Conservation (phyloP, 2,888 invertebrate species). For the Torymus auratus region DNA sequence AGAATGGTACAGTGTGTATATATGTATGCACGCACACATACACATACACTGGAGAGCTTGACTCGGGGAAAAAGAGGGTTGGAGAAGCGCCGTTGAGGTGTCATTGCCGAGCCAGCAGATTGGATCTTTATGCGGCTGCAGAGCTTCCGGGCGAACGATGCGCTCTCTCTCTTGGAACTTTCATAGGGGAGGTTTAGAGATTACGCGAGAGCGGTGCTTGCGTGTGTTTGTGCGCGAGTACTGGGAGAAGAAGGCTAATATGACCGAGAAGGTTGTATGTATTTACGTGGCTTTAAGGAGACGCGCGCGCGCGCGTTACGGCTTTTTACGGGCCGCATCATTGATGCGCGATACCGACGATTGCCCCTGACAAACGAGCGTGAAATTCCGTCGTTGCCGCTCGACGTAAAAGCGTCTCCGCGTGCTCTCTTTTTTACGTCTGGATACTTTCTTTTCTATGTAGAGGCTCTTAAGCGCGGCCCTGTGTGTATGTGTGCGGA, state of each 20-base stretch:
- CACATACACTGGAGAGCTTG: background rate
- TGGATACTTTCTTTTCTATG: too few species aligned
- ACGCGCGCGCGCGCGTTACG: background rate
- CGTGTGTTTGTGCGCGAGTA: too few species aligned
- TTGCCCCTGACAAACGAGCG: slow-evolving; percentile 1
- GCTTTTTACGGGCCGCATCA: background rate
- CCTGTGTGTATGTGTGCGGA: too few species aligned
- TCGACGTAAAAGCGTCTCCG: background rate
- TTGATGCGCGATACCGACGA: background rate
- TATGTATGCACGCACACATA: too few species aligned
- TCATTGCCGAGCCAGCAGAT: slow-evolving; percentile 42
- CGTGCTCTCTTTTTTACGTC: too few species aligned
- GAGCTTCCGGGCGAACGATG: slow-evolving; percentile 1
- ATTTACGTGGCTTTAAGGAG: background rate
- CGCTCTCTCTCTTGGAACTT: background rate
- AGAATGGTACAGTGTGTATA: too few species aligned
- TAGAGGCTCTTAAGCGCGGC: too few species aligned
- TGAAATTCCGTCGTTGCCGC: background rate
- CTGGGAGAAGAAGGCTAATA: slow-evolving; percentile 4
- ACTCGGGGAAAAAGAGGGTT: too few species aligned
- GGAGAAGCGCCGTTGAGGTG: background rate
- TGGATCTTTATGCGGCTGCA: slow-evolving; percentile 44
- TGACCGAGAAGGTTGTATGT: background rate
- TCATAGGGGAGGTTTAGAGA: slow-evolving; percentile 22
- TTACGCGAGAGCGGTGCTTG: background rate